Evolutionary conservation across 1,140 invertebrate species (phyloP).

Genomic region (Drosophila trapezifrons): DNA sequence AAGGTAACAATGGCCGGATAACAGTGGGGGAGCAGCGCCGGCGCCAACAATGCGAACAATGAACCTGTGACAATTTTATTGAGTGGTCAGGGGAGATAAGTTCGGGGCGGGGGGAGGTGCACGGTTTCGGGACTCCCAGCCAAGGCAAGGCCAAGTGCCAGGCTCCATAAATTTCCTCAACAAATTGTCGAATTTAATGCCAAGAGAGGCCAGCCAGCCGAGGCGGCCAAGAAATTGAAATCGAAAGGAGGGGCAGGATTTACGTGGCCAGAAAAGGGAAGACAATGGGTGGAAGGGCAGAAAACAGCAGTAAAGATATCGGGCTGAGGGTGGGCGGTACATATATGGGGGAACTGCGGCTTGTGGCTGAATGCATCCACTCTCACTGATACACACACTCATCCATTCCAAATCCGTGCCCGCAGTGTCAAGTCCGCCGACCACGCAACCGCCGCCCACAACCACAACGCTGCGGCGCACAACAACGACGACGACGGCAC

Average conservation of each 20-base stretch:
- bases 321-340: not conserved
- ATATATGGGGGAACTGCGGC: not conserved
- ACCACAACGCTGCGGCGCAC: slow-evolving; percentile 74
- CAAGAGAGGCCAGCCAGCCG: slow-evolving; percentile 13
- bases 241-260: slow-evolving; percentile 38
- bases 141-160: slow-evolving; percentile 52
- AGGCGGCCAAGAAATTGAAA: slow-evolving; percentile 65
- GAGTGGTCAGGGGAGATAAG: slow-evolving; percentile 58
- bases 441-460: slow-evolving; percentile 79
- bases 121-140: slow-evolving; percentile 32
- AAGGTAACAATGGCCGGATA: slow-evolving; percentile 73
- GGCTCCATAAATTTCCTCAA: slow-evolving; percentile 65
- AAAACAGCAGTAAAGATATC: slow-evolving; percentile 23
- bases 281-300: slow-evolving; percentile 11
- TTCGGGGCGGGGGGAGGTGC: slow-evolving; percentile 7
- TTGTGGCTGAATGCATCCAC: slow-evolving; percentile 9
- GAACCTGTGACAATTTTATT: slow-evolving; percentile 75
- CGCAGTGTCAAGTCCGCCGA: slow-evolving; percentile 82
- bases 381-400: not conserved
- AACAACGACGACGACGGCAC: slow-evolving; percentile 60
- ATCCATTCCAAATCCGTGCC: slow-evolving; percentile 17
- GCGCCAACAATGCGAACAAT: slow-evolving; percentile 65
- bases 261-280: slow-evolving; percentile 28
- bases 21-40: slow-evolving; percentile 36
- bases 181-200: slow-evolving; percentile 76